Conservation (phyloP, 2,888 invertebrate species). For the Ctenicera cuprea region DNA sequence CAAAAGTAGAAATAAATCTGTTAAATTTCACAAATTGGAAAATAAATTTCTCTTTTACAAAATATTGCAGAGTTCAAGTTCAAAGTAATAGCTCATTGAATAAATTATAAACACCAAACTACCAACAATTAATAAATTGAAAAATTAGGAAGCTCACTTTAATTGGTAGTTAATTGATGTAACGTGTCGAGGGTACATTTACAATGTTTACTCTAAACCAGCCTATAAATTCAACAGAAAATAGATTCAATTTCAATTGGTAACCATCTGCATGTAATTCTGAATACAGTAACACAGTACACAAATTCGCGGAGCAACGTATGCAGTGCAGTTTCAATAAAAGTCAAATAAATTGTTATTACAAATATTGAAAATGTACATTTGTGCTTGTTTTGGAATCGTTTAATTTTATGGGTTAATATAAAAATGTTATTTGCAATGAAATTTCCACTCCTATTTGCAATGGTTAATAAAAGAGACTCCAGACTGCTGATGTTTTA, state of each 20-base stretch:
- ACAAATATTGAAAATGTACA: constrained; percentile 39
- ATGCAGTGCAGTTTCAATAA: constrained; percentile 41
- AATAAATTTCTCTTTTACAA: no score
- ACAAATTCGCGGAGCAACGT: constrained; percentile 35
- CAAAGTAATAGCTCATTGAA: no score
- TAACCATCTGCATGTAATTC: constrained; percentile 26
- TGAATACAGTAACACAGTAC: constrained; percentile 33
- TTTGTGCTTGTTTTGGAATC: constrained; percentile 29
- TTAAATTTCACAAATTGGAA: no score
- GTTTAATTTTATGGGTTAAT: constrained; percentile 37
- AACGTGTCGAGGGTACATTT: background rate
- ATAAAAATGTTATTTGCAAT: constrained; percentile 26
- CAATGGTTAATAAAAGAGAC: background rate
- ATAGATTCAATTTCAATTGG: constrained; percentile 18
- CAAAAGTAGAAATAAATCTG: no score
- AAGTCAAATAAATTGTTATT: constrained; percentile 42
- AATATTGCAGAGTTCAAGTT: no score
- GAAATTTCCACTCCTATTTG: constrained; percentile 4
- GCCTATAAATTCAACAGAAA: constrained; percentile 7
- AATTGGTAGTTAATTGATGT: no score
- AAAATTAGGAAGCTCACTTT: no score
- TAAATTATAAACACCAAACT: no score
- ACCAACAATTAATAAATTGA: no score
- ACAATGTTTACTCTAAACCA: background rate
- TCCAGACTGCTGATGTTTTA: background rate